phyloP scores from a whole-genome alignment of 2,113 vertebrate species.

The Hylia prasina region DNA sequence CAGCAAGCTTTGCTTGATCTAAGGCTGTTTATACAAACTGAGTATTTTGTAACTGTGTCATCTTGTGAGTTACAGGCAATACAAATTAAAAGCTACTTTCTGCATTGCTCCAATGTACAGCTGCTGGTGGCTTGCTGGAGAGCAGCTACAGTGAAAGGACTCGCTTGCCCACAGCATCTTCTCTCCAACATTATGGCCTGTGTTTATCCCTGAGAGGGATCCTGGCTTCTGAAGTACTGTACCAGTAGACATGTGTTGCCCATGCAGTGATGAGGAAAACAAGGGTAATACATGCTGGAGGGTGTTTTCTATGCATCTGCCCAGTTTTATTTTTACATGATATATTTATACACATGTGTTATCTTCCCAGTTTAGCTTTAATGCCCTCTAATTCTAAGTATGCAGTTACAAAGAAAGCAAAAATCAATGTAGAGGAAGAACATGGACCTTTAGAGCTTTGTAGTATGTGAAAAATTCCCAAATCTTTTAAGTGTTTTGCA shows the following conservation, averaged over 20 bases:
- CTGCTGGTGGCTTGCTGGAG: not conserved
- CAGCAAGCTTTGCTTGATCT: conserved; percentile 33
- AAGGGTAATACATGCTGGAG: conserved; percentile 57
- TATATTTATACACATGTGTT: conserved; percentile 42
- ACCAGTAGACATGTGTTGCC: conserved; percentile 51
- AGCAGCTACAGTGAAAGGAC: not conserved
- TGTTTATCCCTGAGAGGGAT: not conserved
- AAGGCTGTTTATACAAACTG: not conserved
- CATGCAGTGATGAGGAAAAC: conserved; percentile 57
- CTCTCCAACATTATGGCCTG: not conserved
- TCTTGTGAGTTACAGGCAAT: not conserved
- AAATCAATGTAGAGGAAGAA: not conserved
- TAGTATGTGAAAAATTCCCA: not conserved
- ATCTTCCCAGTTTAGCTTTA: conserved; percentile 40
- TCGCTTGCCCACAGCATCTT: conserved; percentile 15
- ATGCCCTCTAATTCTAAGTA: conserved; percentile 34
- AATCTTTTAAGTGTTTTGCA: not conserved
- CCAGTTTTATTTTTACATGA: conserved; percentile 56
- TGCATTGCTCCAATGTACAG: not conserved
- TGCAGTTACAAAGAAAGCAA: not conserved
- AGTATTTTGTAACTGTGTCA: conserved; percentile 5
- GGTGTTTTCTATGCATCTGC: conserved; percentile 54
- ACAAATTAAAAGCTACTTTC: not conserved
- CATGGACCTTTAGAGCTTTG: not conserved
- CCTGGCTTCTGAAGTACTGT: conserved; percentile 14